Base-by-base conservation (phyloP, 2,797 vertebrate species). In the Cossypha polioptera region DNA sequence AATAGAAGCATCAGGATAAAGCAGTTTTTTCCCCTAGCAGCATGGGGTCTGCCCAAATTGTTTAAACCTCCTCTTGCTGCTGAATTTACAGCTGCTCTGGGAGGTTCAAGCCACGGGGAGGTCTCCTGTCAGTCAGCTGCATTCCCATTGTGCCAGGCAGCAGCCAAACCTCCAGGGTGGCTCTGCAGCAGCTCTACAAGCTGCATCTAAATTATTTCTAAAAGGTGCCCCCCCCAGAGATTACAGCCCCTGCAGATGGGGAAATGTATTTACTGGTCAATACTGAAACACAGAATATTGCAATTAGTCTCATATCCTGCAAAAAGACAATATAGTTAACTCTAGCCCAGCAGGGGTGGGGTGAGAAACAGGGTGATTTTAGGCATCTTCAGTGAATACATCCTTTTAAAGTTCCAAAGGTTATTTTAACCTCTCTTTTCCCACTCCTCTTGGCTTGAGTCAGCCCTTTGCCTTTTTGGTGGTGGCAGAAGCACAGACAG, bases 291-390 rank as follows among this genome's bases (percentile, higher is more conserved):
- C 38, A 69, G 50, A 43, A 25, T 4, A 10, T 2, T 16, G 51
- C 26, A 48, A 53, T 68, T 29, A 5, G 11, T 24, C 19, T 25
- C 0, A 0, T 9, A 7, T 6, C 28, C 48, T 59, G 36, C 26
- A 29, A 54, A 57, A 22, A 16, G 5, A 17, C 51, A 47, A 6
- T 2, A 1, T 1, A 3, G 13, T n/a, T 31, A 57, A 20, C 31
- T 33, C 31, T 1, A 17, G 11, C 18, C 47, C 33, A 9, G 7
- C 0, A 18, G 6, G 42, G 29, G 2, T 38, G 33, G 10, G 7
- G 13, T n/a, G 25, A 36, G 24, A 7, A 33, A 31, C 26, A 35
- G 7, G 15, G 11, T 25, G 11, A 35, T 75, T 15, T 14, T 21
- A 7, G 40, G 43, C 9, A 15, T 36, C 69, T 51, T 26, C 21